Percentiles rank a stretch among this genome's conserved stretches.
These are phyloP conservation scores for Pelusios castaneus DNA, from an alignment of 2,113 vertebrate genomes.

Conservation along the genomic window DNA sequence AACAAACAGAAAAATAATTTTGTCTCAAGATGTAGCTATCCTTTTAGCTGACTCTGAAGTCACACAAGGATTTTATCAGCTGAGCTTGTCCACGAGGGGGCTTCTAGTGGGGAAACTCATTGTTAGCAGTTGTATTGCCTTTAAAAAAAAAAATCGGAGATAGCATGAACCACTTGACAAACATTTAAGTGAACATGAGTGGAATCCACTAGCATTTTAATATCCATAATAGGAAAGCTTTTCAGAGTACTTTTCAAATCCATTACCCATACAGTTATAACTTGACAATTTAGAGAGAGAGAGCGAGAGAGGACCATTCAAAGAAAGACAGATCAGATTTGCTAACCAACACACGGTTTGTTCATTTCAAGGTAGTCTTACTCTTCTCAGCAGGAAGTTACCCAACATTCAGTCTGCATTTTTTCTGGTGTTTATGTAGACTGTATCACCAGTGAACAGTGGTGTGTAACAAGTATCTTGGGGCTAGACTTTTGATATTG, in stretches of 20 bases:
- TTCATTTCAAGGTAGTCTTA: neutral
- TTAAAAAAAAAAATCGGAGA: constrained; percentile 47
- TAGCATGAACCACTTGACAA: constrained; percentile 46
- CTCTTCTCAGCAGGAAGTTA: neutral
- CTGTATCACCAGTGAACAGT: neutral
- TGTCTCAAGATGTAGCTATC: constrained; percentile 15
- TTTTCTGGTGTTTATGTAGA: neutral
- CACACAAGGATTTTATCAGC: neutral
- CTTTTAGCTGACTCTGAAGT: constrained; percentile 11
- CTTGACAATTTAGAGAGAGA: neutral
- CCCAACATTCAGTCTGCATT: neutral
- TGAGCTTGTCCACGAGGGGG: constrained; percentile 4
- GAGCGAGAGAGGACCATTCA: constrained; percentile 3
- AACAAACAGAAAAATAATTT: neutral
- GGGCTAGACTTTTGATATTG: neutral
- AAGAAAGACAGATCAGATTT: neutral
- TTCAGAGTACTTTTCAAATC: constrained; percentile 57
- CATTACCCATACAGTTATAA: constrained; percentile 41
- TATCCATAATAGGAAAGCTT: neutral
- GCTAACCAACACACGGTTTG: neutral
- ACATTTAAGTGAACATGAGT: constrained; percentile 54
- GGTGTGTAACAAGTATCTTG: neutral
- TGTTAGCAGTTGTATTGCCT: constrained; percentile 17
- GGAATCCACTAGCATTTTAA: neutral
- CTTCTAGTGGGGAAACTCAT: neutral